Percentiles rank a stretch among this genome's conserved stretches.
These are phyloP conservation scores for Rhagonycha fulva DNA, from an alignment of 2,888 invertebrate species.

Conservation along the genomic window DNA sequence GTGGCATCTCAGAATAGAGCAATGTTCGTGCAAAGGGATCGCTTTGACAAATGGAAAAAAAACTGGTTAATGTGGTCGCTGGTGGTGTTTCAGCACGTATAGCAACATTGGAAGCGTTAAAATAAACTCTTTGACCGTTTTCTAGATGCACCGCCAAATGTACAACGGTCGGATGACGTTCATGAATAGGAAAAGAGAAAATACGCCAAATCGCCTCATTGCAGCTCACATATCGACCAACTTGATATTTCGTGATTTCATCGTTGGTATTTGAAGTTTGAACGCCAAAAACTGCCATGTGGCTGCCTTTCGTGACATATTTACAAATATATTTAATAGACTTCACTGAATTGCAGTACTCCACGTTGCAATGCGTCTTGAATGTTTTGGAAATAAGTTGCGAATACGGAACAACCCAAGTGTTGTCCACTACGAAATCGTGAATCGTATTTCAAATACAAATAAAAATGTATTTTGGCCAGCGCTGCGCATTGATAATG, in stretches of 20 bases:
- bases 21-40: constrained; percentile 23
- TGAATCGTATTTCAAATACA: too few species aligned
- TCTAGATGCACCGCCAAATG: neutral
- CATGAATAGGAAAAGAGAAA: neutral
- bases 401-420: too few species aligned
- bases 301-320: neutral
- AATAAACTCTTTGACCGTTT: neutral
- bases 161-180: neutral
- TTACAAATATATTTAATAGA: neutral
- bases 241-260: neutral
- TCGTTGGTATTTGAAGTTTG: neutral
- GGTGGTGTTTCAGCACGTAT: neutral
- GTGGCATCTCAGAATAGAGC: constrained; percentile 19
- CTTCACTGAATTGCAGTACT: too few species aligned
- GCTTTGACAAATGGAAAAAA: neutral
- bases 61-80: neutral
- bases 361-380: too few species aligned
- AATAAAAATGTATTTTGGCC: too few species aligned
- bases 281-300: neutral
- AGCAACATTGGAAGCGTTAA: neutral
- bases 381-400: too few species aligned
- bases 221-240: neutral
- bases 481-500: too few species aligned
- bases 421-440: too few species aligned
- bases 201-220: neutral